Evolutionary conservation across 92 coral and sea anemone species (phyloP).

Genomic region (Isaurus tuberculatus): DNA sequence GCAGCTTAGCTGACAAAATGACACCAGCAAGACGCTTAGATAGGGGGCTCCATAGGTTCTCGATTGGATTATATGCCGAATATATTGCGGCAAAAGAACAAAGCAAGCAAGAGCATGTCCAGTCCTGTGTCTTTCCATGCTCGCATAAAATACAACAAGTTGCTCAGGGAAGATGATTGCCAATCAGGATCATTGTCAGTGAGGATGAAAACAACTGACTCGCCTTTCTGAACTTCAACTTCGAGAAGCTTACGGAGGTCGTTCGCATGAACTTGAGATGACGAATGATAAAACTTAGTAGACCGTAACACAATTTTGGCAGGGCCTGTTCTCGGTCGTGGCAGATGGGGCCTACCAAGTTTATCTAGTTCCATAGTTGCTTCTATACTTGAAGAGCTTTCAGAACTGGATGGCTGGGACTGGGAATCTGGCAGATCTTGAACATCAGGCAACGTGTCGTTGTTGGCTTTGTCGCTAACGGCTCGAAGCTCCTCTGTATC

Average conservation of each 20-base stretch:
- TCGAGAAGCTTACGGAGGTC: slow-evolving; percentile 46
- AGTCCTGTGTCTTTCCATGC: slow-evolving; percentile 45
- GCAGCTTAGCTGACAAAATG: slow-evolving; percentile 33
- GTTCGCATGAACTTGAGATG: slow-evolving; percentile 37
- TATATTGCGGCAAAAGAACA: slow-evolving; percentile 56
- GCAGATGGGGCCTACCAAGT: slow-evolving; percentile 48
- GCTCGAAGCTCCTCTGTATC: slow-evolving; percentile 26
- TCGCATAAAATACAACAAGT: slow-evolving; percentile 47
- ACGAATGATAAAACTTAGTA: slow-evolving; percentile 19
- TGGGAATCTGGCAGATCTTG: slow-evolving; percentile 20
- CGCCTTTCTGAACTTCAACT: slow-evolving; percentile 37
- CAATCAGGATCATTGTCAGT: slow-evolving; percentile 52
- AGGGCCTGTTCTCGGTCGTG: slow-evolving; percentile 37
- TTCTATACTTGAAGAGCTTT: slow-evolving; percentile 10
- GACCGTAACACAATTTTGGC: slow-evolving; percentile 42
- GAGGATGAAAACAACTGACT: slow-evolving; percentile 39
- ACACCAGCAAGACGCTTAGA: slow-evolving; percentile 60
- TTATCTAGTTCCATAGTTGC: slow-evolving; percentile 34
- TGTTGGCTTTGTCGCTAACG: slow-evolving; percentile 31
- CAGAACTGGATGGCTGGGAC: slow-evolving; percentile 37
- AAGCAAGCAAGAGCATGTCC: slow-evolving; percentile 61
- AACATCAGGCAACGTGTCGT: slow-evolving; percentile 22
- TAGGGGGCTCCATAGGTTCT: slow-evolving; percentile 67
- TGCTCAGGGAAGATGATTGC: slow-evolving; percentile 35
- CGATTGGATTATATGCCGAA: slow-evolving; percentile 66